These are phyloP conservation scores for Suillia variegata DNA, from an alignment of 2,888 invertebrate genomes.

Conservation along the genomic window DNA sequence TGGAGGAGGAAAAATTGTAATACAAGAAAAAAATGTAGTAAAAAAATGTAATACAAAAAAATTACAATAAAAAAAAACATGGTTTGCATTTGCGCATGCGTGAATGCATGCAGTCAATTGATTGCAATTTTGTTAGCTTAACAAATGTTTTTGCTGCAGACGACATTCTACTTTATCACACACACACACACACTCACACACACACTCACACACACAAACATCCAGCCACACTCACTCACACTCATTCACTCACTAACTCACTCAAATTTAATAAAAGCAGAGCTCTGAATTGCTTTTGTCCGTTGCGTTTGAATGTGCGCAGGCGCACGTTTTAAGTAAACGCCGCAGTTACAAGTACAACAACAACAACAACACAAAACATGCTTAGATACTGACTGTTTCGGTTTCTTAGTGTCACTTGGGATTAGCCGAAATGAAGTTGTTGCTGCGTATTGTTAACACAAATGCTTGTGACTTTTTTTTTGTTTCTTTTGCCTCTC, in stretches of 20 bases:
- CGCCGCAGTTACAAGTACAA: not conserved
- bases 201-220: no score
- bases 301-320: not conserved
- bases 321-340: not conserved
- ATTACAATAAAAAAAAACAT: no score
- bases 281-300: not conserved
- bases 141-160: constrained; percentile 28
- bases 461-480: not conserved
- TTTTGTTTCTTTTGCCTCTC: not conserved
- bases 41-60: no score
- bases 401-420: not conserved
- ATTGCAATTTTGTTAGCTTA: constrained; percentile 32
- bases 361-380: not conserved
- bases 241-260: no score
- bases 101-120: constrained; percentile 25
- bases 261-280: no score
- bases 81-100: constrained; percentile 9
- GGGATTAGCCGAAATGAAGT: constrained; percentile 1
- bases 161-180: constrained; percentile 4
- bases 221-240: not conserved
- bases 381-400: no score
- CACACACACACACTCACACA: not conserved
- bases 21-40: not conserved
- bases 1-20: no score
- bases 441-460: constrained; percentile 1